Evolutionary conservation across 2,888 invertebrate genomes (phyloP), one percentile per base, ranked within the genome.

Genomic region (Caenorhabditis sinica): DNA sequence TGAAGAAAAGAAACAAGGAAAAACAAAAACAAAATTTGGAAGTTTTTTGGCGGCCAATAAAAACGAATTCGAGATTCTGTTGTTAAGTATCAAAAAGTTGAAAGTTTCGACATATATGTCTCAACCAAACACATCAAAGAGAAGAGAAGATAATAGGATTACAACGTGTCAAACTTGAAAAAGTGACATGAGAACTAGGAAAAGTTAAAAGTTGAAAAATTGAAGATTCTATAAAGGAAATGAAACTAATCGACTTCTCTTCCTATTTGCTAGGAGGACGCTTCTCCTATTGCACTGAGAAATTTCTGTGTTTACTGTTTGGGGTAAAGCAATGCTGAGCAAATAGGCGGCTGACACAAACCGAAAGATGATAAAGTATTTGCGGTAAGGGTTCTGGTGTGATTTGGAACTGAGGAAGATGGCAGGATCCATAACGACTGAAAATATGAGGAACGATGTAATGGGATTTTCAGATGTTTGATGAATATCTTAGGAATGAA

Each of bases 241-340:
- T 68, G 66, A 76, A 76, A 68, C 75, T 58, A 76, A 76, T 76
- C 69, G 69, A n/a, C n/a, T n/a, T n/a, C 69, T 33, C 30, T 20
- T 68, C 20, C 45, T 68, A 13, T 51, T 51, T 51, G n/a, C 49
- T 6, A 20, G 2, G 53, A 40, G 11, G 30, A 28, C 23, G 65
- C 65, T 65, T 45, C n/a, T n/a, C n/a, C 40, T 20, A 60, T 30
- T 30, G 20, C 1, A 65, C 28, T 45, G 65, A 30, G 36, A 23
- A 53, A 51, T 53, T 68, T 17, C 58, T 20, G 30, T 79, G 63
- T 71, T 69, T 79, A 79, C 77, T 71, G 77, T 71, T 79, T 79
- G 63, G n/a, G 71, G 71, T 63, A 56, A 79, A 79, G 77, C 77
- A 71, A 71, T 79, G 77, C 77, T 79, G 63, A 56, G 77, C 77